Evolutionary conservation across 2,113 vertebrate genomes (phyloP), one percentile per base, ranked within the genome.

Genomic region (Oenanthe oenanthe): DNA sequence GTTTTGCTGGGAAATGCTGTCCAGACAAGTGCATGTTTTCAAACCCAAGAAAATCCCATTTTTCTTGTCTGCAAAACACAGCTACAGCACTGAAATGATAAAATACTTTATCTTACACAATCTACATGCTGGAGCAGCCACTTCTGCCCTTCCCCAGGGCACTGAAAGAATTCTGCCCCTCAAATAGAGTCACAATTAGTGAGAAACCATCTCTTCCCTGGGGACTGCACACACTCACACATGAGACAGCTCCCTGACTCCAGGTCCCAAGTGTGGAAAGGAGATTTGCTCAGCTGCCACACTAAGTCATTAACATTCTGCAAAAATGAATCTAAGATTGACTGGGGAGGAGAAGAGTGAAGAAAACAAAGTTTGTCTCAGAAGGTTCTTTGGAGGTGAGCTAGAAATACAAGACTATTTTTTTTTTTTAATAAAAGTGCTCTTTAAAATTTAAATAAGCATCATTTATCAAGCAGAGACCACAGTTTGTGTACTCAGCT

Each of bases 221-320:
- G 47, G 68, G 60, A 67, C 26, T 40, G 76, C 61, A 81, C 38
- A 71, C 0, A 0, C 42, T 80, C 2, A 4, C 19, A 47, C 0
- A 0, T 19, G 34, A 86, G 63, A 54, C 56, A 71, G 3, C 43
- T 34, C 84, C 56, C 70, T 50, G 48, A 29, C 38, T 48, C 17
- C 7, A 71, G 36, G 56, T 10, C 57, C 24, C 12, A 38, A 48
- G 62, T 4, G 22, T 20, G 68, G 45, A 50, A 54, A 3, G 6
- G 36, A 18, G 61, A 67, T 66, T 45, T n/a, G 32, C 36, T 60
- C 54, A 54, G 62, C 61, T 90, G 76, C 62, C 57, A 57, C 66
- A 47, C 18, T 34, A 25, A 61, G 42, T 22, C 71, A 68, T 34
- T 42, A 70, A 58, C 17, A 17, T 31, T 53, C 63, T 42, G 56